phyloP scores from a whole-genome alignment of 1,140 invertebrate genomes.

The Drosophila lini region DNA sequence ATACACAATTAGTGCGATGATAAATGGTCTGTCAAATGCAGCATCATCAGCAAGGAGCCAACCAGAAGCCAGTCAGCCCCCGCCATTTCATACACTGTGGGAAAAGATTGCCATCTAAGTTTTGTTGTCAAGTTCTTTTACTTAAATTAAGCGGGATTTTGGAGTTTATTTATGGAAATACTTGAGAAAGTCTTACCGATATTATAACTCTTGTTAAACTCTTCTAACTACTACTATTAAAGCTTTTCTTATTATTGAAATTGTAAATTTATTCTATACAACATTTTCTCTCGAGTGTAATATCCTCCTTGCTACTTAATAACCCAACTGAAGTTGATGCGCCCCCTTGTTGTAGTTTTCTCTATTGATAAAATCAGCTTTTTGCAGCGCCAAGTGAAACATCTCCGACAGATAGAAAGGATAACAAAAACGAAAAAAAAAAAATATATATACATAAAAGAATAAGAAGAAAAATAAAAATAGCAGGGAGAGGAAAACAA shows the following conservation, averaged over 20 bases:
- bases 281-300: slow-evolving; percentile 1
- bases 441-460: slow-evolving; percentile 1
- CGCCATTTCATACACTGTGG: neutral
- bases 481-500: slow-evolving; percentile 35
- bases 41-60: slow-evolving; percentile 54
- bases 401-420: slow-evolving; percentile 41
- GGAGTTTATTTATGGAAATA: neutral
- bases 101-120: neutral
- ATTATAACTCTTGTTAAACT: neutral
- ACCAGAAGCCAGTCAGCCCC: slow-evolving; percentile 7
- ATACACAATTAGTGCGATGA: slow-evolving; percentile 84
- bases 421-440: slow-evolving; percentile 13
- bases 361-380: slow-evolving; percentile 65
- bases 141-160: neutral
- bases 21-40: slow-evolving; percentile 84
- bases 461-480: neutral
- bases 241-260: neutral
- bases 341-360: slow-evolving; percentile 54
- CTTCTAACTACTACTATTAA: neutral
- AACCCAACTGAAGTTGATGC: slow-evolving; percentile 29
- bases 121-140: neutral
- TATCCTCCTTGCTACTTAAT: slow-evolving; percentile 39
- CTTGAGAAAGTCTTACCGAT: fast-evolving
- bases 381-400: slow-evolving; percentile 62
- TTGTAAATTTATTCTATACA: neutral